Evolutionary conservation across 2,113 vertebrate genomes (phyloP).

Genomic region (Collichthys lucidus): DNA sequence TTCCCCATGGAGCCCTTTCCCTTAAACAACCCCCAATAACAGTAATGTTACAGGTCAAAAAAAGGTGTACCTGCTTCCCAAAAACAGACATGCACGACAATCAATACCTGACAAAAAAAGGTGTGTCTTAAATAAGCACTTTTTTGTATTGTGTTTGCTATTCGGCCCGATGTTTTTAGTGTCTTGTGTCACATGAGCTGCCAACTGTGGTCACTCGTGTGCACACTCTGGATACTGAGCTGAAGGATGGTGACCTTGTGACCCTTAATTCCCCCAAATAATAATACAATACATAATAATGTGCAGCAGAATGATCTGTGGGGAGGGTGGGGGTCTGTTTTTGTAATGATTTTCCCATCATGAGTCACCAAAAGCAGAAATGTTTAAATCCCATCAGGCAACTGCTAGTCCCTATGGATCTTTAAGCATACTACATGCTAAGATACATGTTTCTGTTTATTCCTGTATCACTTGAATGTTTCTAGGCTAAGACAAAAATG

Average conservation of each 20-base stretch:
- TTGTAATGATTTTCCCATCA: too few species aligned
- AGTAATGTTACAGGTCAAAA: conserved; percentile 50
- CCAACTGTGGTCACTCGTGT: neutral
- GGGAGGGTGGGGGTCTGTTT: too few species aligned
- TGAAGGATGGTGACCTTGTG: neutral
- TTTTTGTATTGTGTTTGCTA: neutral
- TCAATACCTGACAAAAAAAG: conserved; percentile 17
- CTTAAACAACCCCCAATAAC: conserved; percentile 71
- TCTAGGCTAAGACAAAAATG: too few species aligned
- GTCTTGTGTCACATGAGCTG: neutral
- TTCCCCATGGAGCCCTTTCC: conserved; percentile 71
- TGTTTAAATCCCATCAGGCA: too few species aligned
- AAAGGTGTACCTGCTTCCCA: conserved; percentile 43
- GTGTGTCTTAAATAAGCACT: neutral
- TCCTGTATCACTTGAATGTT: too few species aligned
- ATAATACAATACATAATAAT: too few species aligned
- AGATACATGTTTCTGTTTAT: too few species aligned
- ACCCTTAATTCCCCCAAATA: neutral
- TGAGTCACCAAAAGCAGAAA: too few species aligned
- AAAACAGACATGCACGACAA: conserved; percentile 1
- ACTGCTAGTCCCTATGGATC: too few species aligned
- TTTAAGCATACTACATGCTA: too few species aligned
- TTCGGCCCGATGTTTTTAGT: neutral
- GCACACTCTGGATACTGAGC: neutral
- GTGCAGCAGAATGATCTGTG: too few species aligned